These are phyloP conservation scores for Cladopsammia gracilis DNA, from an alignment of 64 coral and sea anemone species.

Conservation along the genomic window DNA sequence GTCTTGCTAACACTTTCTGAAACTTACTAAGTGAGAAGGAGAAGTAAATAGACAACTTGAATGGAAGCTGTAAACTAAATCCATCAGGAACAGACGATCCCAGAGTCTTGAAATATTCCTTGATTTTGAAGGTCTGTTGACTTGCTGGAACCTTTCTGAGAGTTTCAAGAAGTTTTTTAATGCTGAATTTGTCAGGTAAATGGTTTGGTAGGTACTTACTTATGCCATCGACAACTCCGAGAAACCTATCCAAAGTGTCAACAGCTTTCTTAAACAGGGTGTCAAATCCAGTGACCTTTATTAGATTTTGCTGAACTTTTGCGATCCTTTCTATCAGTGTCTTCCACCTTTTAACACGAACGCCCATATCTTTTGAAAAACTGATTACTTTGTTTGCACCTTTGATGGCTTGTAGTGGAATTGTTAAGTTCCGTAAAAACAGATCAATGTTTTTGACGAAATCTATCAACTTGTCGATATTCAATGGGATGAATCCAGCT, in stretches of 20 bases:
- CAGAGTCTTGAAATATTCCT: slow-evolving; percentile 82
- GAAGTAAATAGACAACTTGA: slow-evolving; percentile 70
- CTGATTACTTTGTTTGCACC: slow-evolving; percentile 24
- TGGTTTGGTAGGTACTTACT: slow-evolving; percentile 68
- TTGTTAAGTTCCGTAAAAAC: slow-evolving; percentile 73
- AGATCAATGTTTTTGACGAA: slow-evolving; percentile 78
- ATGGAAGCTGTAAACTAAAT: slow-evolving; percentile 80
- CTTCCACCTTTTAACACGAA: slow-evolving; percentile 39
- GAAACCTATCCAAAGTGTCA: slow-evolving; percentile 63
- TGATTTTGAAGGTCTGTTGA: slow-evolving; percentile 63
- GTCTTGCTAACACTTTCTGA: slow-evolving; percentile 39
- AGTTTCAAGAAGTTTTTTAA: slow-evolving; percentile 72
- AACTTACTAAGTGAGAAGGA: slow-evolving; percentile 81
- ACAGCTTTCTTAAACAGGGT: slow-evolving; percentile 75
- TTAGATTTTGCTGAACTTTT: slow-evolving; percentile 54
- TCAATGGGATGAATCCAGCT: slow-evolving; percentile 63
- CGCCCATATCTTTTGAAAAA: slow-evolving; percentile 39
- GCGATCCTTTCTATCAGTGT: slow-evolving; percentile 36
- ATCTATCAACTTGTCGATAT: slow-evolving; percentile 62
- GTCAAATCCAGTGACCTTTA: slow-evolving; percentile 61
- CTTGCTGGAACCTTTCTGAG: slow-evolving; percentile 47
- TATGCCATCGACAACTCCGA: slow-evolving; percentile 67
- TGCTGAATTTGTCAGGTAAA: slow-evolving; percentile 67
- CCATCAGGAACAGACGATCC: slow-evolving; percentile 67
- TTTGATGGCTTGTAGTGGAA: slow-evolving; percentile 2